Conservation (phyloP, 2,113 vertebrate genomes). For the Petromus typicus region DNA sequence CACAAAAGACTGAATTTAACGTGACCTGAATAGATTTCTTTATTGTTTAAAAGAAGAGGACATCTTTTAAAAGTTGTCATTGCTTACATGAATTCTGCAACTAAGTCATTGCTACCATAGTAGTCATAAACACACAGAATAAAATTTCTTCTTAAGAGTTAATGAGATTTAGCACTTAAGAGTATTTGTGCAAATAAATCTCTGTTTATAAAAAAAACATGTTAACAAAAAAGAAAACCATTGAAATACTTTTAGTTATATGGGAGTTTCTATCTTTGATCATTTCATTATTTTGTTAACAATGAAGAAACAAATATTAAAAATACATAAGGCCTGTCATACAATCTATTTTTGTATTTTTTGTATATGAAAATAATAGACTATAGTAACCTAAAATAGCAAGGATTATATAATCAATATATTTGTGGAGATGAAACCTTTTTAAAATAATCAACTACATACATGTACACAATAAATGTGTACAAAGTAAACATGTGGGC, state of each 20-base stretch:
- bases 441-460: neutral
- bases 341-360: neutral
- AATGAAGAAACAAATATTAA: neutral
- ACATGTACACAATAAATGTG: neutral
- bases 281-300: neutral
- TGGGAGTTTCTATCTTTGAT: accelerated
- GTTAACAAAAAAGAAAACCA: neutral
- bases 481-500: too few relatives aligned
- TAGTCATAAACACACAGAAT: neutral
- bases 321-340: neutral
- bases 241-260: neutral
- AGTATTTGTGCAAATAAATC: neutral
- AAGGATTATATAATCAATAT: neutral
- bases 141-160: neutral
- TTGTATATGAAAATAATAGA: neutral
- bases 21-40: neutral
- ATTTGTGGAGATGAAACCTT: neutral
- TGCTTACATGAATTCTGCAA: constrained; percentile 23
- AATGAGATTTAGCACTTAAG: neutral
- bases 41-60: constrained; percentile 50
- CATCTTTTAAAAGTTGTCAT: constrained; percentile 47
- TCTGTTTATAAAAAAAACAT: constrained; percentile 1
- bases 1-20: constrained; percentile 38
- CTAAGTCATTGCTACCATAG: neutral
- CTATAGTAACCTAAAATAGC: neutral